These are phyloP conservation scores for Acleris literana DNA, from an alignment of 2,888 invertebrate species.

Conservation along the genomic window DNA sequence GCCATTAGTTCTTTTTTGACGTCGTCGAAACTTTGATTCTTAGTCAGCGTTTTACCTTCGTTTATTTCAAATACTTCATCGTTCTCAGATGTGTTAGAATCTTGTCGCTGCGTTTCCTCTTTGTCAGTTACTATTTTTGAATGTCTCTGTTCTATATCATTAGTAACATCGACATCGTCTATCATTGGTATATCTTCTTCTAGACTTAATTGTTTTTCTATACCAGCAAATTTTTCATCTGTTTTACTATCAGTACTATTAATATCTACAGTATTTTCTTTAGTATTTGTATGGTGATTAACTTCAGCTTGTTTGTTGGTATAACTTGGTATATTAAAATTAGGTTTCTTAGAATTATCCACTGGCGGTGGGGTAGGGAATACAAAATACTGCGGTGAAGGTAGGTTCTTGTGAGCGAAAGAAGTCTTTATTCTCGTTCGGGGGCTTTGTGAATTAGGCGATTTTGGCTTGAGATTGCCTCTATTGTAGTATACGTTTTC, in stretches of 20 bases:
- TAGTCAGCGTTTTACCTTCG: constrained; percentile 48
- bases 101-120: constrained; percentile 41
- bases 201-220: constrained; percentile 77
- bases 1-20: constrained; percentile 79
- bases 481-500: constrained; percentile 84
- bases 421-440: constrained; percentile 85
- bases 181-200: constrained; percentile 83
- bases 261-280: constrained; percentile 15
- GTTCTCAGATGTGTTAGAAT: constrained; percentile 13
- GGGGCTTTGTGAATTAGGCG: constrained; percentile 80
- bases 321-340: constrained; percentile 46
- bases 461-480: constrained; percentile 69
- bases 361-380: constrained; percentile 74
- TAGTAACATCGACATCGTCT: constrained; percentile 71
- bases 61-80: constrained; percentile 39
- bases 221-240: constrained; percentile 58
- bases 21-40: constrained; percentile 77
- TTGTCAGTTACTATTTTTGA: constrained; percentile 57
- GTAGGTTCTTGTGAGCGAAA: constrained; percentile 79
- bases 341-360: constrained; percentile 58
- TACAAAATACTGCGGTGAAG: constrained; percentile 77
- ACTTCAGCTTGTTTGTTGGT: constrained; percentile 20
- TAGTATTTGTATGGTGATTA: constrained; percentile 8
- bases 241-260: constrained; percentile 32
- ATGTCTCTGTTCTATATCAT: constrained; percentile 75